A percentile compares a stretch with the other conserved stretches of the same genome.
Evolutionary conservation across 2,888 invertebrate species (phyloP).

Genomic region (Parthenolecanium corni): DNA sequence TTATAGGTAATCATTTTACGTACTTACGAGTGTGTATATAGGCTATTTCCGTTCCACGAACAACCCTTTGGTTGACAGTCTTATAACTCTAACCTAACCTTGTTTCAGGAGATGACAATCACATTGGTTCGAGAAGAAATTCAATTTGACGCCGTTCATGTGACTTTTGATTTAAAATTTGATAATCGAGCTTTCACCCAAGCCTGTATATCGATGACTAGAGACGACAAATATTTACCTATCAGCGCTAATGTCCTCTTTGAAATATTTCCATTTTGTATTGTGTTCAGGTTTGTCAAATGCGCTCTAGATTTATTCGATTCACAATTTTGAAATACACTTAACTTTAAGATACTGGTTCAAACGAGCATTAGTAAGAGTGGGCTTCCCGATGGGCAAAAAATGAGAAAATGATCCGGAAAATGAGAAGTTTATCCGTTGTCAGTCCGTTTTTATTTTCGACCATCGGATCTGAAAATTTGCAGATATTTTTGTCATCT

Average conservation of each 20-base stretch:
- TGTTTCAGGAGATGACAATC: constrained; percentile 64
- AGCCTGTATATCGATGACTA: constrained; percentile 69
- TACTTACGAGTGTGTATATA: neutral
- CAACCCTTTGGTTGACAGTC: neutral
- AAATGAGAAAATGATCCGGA: no score
- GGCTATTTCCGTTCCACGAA: neutral
- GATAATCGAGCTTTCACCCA: constrained; percentile 84
- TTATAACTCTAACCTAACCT: neutral
- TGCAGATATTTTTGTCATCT: no score
- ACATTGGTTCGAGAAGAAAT: constrained; percentile 77
- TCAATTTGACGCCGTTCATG: constrained; percentile 81
- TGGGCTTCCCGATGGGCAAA: no score
- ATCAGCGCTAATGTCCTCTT: constrained; percentile 82
- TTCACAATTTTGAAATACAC: no score
- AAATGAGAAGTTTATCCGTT: no score
- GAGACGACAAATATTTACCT: constrained; percentile 78
- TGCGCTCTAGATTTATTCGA: no score
- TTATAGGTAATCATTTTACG: neutral
- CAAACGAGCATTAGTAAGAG: no score
- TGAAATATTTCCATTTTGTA: constrained; percentile 95
- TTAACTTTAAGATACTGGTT: no score
- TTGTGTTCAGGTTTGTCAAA: constrained; percentile 80
- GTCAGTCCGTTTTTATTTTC: no score
- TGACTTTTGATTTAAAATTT: constrained; percentile 85
- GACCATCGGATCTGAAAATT: no score